Percentiles rank a stretch among this genome's conserved stretches.
Conservation (phyloP, 2,888 invertebrate genomes). For the Thyatira batis region DNA sequence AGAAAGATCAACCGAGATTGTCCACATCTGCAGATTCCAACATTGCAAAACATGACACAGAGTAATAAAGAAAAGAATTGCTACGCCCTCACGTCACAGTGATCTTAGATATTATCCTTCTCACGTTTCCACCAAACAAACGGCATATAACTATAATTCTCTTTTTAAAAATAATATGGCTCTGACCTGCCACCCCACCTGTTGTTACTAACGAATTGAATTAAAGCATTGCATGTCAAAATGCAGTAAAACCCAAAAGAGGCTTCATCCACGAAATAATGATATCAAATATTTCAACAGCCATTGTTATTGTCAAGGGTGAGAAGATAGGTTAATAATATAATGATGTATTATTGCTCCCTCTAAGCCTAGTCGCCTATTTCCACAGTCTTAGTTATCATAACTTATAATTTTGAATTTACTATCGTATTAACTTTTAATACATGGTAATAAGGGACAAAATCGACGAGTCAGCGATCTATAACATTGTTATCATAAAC, state of each 20-base stretch:
- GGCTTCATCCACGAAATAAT: slow-evolving; percentile 62
- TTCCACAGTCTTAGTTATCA: slow-evolving; percentile 50
- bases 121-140: slow-evolving; percentile 60
- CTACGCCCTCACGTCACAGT: slow-evolving; percentile 47
- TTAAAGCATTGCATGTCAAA: slow-evolving; percentile 76
- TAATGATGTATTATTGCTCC: slow-evolving; percentile 77
- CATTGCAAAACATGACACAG: slow-evolving; percentile 40
- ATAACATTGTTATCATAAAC: slow-evolving; percentile 44
- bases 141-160: slow-evolving; percentile 36
- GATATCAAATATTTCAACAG: slow-evolving; percentile 78
- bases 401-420: slow-evolving; percentile 39
- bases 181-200: slow-evolving; percentile 49
- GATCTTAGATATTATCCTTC: slow-evolving; percentile 65
- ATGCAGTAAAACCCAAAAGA: slow-evolving; percentile 64
- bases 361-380: slow-evolving; percentile 64
- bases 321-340: slow-evolving; percentile 81
- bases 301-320: slow-evolving; percentile 81
- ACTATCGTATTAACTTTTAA: slow-evolving; percentile 18
- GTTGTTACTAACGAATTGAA: slow-evolving; percentile 67
- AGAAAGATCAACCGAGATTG: slow-evolving; percentile 23
- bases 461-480: slow-evolving; percentile 22
- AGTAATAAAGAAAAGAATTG: slow-evolving; percentile 40
- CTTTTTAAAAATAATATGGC: slow-evolving; percentile 17
- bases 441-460: slow-evolving; percentile 18
- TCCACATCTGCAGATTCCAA: slow-evolving; percentile 14